Evolutionary conservation across 2,888 invertebrate genomes (phyloP).

Genomic region (Yponomeuta sedellus): DNA sequence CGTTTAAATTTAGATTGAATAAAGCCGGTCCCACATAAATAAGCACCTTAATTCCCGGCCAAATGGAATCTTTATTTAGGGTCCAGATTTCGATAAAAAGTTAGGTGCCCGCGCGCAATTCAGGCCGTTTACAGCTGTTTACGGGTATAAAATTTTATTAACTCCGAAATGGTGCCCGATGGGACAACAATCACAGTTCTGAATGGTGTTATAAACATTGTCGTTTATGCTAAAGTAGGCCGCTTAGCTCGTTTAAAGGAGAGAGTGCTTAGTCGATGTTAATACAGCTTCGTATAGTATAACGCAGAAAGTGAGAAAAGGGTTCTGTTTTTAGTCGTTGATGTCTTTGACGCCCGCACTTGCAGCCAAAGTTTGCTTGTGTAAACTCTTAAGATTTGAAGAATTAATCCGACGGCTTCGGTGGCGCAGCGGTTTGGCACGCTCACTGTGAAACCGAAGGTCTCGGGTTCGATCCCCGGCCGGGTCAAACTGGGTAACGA

Average conservation of each 20-base stretch:
- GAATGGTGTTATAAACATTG: not conserved
- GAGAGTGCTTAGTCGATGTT: not conserved
- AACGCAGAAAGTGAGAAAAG: not conserved
- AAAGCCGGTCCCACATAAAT: not conserved
- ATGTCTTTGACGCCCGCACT: too few relatives aligned
- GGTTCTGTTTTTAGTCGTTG: too few relatives aligned
- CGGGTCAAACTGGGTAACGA: too few relatives aligned
- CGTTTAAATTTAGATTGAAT: not conserved
- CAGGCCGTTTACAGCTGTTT: not conserved
- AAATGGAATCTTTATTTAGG: not conserved
- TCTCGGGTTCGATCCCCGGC: too few relatives aligned
- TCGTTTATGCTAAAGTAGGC: not conserved
- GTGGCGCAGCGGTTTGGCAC: too few relatives aligned
- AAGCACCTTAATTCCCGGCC: not conserved
- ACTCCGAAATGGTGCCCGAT: not conserved
- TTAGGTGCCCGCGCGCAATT: not conserved
- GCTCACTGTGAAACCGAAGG: too few relatives aligned
- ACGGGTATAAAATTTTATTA: constrained; percentile 1
- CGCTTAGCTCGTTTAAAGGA: not conserved
- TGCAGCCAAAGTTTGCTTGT: too few relatives aligned
- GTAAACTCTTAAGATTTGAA: too few relatives aligned
- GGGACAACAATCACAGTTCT: not conserved
- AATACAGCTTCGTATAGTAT: not conserved
- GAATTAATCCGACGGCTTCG: too few relatives aligned
- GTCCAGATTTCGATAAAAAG: not conserved